phyloP scores from a whole-genome alignment of 2,113 vertebrate genomes.

The Leptosomus discolor region DNA sequence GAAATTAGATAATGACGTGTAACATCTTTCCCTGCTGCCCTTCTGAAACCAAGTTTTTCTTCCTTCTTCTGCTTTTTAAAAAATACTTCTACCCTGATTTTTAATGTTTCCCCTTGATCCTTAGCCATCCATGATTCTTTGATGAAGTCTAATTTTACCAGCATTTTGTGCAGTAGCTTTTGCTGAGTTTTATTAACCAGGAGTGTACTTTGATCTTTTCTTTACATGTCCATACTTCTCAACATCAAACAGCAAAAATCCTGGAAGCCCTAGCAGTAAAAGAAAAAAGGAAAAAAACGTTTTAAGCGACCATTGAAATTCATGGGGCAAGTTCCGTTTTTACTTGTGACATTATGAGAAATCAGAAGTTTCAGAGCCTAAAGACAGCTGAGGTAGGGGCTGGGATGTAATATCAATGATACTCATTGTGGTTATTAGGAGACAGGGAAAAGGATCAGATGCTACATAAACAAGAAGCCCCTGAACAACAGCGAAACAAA shows the following conservation, averaged over 20 bases:
- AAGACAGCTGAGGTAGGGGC: not conserved
- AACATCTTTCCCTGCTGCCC: not conserved
- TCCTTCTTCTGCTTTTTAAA: not conserved
- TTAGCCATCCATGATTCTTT: slow-evolving; percentile 13
- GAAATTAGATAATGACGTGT: not conserved
- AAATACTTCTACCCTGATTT: not conserved
- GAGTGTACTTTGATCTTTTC: slow-evolving; percentile 52
- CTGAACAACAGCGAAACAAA: not conserved
- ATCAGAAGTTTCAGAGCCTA: not conserved
- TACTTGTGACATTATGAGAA: not conserved
- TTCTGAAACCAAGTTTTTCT: not conserved
- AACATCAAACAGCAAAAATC: slow-evolving; percentile 50
- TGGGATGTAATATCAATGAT: not conserved
- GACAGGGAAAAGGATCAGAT: not conserved
- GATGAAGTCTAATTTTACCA: slow-evolving; percentile 42
- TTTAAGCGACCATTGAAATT: slow-evolving; percentile 25
- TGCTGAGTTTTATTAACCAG: slow-evolving; percentile 45
- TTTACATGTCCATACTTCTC: slow-evolving; percentile 24
- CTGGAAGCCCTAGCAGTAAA: not conserved
- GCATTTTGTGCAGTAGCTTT: slow-evolving; percentile 49
- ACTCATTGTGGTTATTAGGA: not conserved
- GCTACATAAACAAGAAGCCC: not conserved
- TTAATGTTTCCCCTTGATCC: slow-evolving; percentile 5
- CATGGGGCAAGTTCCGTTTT: not conserved
- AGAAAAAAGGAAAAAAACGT: not conserved